Conservation (phyloP, 2,888 invertebrate species). For the Epinotia demarniana region DNA sequence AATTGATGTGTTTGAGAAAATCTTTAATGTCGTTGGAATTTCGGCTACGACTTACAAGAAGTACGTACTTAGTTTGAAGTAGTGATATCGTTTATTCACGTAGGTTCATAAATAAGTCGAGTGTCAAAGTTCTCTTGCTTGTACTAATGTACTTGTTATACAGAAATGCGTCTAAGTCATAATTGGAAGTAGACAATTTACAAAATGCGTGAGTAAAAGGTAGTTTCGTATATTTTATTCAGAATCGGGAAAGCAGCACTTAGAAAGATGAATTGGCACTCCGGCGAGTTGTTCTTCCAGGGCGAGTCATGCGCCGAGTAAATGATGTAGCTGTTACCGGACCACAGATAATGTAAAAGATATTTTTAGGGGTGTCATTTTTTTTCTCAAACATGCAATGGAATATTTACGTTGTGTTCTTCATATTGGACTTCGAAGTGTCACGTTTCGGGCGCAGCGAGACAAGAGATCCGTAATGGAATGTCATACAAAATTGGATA, state of each 20-base stretch:
- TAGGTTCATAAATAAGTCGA: background rate
- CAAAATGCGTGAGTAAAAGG: constrained; percentile 62
- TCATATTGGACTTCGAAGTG: too few species aligned
- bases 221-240: constrained; percentile 75
- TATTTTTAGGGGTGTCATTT: background rate
- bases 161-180: constrained; percentile 15
- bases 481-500: too few species aligned
- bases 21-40: background rate
- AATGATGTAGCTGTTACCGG: constrained; percentile 46
- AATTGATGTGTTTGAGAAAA: too few species aligned
- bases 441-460: too few species aligned
- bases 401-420: too few species aligned
- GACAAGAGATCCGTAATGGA: too few species aligned
- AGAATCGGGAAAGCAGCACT: constrained; percentile 63
- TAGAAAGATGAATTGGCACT: constrained; percentile 78
- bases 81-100: too few species aligned
- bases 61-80: too few species aligned
- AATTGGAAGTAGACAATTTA: constrained; percentile 58
- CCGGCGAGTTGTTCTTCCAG: constrained; percentile 65
- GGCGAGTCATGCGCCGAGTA: constrained; percentile 44
- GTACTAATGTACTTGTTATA: background rate
- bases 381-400: too few species aligned
- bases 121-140: background rate
- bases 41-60: too few species aligned
- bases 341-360: constrained; percentile 25